Conservation (phyloP, 2,113 vertebrate genomes). For the Propithecus coquereli region DNA sequence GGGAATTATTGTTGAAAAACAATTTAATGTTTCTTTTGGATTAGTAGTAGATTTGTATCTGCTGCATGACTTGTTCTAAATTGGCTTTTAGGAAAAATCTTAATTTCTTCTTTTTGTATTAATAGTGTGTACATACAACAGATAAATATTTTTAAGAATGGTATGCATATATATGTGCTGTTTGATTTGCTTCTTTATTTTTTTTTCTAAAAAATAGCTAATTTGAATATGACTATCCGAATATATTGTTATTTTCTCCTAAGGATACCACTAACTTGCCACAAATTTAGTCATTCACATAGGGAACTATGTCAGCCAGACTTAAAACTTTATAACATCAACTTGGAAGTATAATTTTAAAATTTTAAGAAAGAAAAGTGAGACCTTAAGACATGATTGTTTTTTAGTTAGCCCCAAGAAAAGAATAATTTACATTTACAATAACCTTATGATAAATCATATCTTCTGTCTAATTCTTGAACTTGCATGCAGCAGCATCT, state of each 20-base stretch:
- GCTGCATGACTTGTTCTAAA: constrained; percentile 4
- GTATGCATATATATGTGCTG: background rate
- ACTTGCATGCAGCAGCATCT: background rate
- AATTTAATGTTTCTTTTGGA: constrained; percentile 4
- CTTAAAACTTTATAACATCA: background rate
- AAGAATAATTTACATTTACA: background rate
- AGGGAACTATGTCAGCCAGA: background rate
- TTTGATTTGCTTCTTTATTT: constrained; percentile 1
- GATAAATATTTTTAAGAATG: background rate
- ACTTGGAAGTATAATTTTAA: background rate
- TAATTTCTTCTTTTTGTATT: background rate
- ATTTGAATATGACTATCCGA: background rate
- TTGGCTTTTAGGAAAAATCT: background rate
- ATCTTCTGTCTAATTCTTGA: background rate
- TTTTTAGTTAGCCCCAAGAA: background rate
- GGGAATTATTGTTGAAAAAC: background rate
- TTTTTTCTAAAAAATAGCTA: background rate
- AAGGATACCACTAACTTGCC: background rate
- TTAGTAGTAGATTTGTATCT: constrained; percentile 11
- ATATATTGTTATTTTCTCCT: background rate
- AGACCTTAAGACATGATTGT: background rate
- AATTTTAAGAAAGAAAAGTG: background rate
- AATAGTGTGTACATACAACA: background rate
- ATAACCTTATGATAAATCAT: background rate
- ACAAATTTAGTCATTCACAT: background rate